These are phyloP conservation scores for Oxyura jamaicensis DNA, from an alignment of 2,113 vertebrate genomes.

Conservation along the genomic window DNA sequence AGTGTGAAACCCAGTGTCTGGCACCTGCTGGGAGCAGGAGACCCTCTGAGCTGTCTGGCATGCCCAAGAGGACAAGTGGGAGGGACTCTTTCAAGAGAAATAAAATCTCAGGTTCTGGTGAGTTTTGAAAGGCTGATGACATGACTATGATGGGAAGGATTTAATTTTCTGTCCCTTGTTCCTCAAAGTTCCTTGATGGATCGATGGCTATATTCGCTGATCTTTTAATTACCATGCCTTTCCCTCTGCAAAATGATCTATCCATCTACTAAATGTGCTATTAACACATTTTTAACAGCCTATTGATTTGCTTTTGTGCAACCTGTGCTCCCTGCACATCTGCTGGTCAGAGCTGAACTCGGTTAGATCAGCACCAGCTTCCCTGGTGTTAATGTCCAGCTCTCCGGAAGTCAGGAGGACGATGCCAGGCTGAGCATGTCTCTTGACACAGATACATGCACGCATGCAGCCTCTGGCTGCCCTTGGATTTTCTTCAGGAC, in stretches of 20 bases:
- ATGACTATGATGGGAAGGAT: not conserved
- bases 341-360: not conserved
- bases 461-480: not conserved
- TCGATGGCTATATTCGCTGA: not conserved
- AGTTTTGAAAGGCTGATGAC: not conserved
- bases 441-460: accelerated
- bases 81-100: not conserved
- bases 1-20: not conserved
- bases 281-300: not conserved
- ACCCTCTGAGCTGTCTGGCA: not conserved
- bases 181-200: not conserved
- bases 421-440: not conserved
- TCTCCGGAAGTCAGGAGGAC: not conserved
- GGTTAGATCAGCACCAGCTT: not conserved
- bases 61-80: not conserved
- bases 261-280: not conserved
- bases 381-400: accelerated
- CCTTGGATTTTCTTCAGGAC: not conserved
- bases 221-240: not conserved
- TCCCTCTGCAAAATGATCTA: not conserved
- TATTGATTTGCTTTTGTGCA: not conserved
- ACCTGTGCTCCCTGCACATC: not conserved
- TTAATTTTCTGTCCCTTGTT: not conserved
- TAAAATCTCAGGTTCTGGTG: not conserved
- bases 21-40: not conserved